A percentile compares a stretch with the other conserved stretches of the same genome.
Conservation (phyloP, 2,113 vertebrate species). For the Fukomys damarensis region DNA sequence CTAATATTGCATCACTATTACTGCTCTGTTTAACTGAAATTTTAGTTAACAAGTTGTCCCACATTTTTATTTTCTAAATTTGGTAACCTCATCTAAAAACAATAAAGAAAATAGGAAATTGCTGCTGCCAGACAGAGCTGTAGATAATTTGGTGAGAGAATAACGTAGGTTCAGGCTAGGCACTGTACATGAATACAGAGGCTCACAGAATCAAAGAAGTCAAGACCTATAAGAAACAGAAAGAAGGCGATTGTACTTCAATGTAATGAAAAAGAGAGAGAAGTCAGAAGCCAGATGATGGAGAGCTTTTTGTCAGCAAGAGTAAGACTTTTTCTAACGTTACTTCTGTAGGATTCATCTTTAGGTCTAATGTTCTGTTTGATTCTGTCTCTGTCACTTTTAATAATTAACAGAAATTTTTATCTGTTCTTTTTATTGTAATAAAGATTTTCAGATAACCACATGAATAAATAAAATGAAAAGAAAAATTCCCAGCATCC, state of each 20-base stretch:
- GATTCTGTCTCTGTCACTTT: not conserved
- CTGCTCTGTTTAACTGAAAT: not conserved
- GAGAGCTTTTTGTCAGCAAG: not conserved
- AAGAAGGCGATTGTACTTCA: not conserved
- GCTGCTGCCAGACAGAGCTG: not conserved
- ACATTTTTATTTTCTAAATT: constrained; percentile 18
- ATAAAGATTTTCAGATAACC: not conserved
- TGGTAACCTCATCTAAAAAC: not conserved
- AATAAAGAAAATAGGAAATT: not conserved
- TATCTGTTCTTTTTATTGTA: not conserved
- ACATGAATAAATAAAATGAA: not conserved
- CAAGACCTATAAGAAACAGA: not conserved
- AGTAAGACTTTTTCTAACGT: not conserved
- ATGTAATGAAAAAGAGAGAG: not conserved
- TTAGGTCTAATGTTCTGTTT: not conserved
- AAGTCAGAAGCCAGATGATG: not conserved
- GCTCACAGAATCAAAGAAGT: not conserved
- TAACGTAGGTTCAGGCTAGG: not conserved
- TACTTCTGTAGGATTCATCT: not conserved
- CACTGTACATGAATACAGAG: not conserved
- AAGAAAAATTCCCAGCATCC: not conserved
- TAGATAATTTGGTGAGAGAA: not conserved
- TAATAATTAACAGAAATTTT: not conserved
- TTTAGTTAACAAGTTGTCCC: not conserved
- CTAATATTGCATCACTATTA: not conserved